These are phyloP conservation scores for Odontomyia ornata DNA, from an alignment of 2,888 invertebrate genomes.

Conservation along the genomic window DNA sequence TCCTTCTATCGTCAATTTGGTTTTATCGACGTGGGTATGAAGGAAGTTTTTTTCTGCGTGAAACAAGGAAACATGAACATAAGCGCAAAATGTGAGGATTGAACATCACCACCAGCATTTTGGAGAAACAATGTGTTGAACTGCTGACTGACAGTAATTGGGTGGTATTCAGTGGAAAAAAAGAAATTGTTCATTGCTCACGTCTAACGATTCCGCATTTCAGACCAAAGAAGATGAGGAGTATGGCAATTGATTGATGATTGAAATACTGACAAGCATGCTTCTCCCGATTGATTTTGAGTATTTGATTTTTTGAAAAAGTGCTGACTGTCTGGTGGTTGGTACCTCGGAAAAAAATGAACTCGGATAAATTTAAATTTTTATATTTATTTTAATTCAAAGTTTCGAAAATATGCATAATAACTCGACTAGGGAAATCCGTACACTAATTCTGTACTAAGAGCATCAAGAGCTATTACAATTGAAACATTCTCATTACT, in stretches of 20 bases:
- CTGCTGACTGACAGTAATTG: constrained; percentile 31
- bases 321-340: too few relatives aligned
- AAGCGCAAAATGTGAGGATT: background rate
- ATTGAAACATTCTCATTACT: too few relatives aligned
- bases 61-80: too few relatives aligned
- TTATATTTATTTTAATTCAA: too few relatives aligned
- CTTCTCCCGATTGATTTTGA: background rate
- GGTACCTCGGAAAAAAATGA: too few relatives aligned
- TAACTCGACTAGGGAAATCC: too few relatives aligned
- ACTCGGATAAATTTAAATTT: too few relatives aligned
- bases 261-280: background rate
- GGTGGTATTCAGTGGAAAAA: background rate
- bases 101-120: background rate
- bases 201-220: background rate
- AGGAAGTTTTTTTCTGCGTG: background rate
- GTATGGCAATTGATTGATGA: background rate
- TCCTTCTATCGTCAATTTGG: background rate
- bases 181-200: background rate
- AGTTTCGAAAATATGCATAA: too few relatives aligned
- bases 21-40: background rate
- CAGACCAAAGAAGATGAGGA: background rate
- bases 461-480: too few relatives aligned
- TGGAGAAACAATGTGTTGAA: background rate
- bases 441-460: too few relatives aligned
- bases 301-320: too few relatives aligned